phyloP scores from a whole-genome alignment of 2,113 vertebrate species.

The Grammomys surdaster region DNA sequence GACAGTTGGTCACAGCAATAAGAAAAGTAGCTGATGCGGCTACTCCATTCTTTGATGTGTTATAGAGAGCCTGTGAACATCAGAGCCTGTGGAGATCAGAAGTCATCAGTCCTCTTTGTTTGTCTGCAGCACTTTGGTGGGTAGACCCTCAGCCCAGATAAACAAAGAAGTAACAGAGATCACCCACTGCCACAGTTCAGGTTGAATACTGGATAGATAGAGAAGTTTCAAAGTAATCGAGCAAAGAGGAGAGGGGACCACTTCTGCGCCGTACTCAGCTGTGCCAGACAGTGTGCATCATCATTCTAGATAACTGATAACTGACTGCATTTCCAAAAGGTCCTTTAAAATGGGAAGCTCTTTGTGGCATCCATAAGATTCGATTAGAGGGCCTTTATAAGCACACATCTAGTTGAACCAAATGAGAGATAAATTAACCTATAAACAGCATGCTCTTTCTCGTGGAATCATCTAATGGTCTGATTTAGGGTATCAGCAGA shows the following conservation, averaged over 20 bases:
- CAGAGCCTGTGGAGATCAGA: too few relatives aligned
- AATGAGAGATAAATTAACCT: constrained; percentile 84
- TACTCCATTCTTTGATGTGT: background rate
- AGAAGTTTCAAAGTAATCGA: constrained; percentile 53
- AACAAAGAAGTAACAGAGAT: constrained; percentile 47
- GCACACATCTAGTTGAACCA: constrained; percentile 81
- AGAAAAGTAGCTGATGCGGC: background rate
- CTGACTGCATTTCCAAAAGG: constrained; percentile 68
- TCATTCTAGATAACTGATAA: constrained; percentile 67
- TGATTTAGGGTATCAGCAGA: constrained; percentile 82
- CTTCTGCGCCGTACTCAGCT: background rate
- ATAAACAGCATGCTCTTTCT: constrained; percentile 79
- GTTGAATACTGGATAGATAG: constrained; percentile 37
- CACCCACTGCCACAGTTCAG: background rate
- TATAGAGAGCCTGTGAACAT: background rate
- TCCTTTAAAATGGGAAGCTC: constrained; percentile 77
- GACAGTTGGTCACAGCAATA: background rate
- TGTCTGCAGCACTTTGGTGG: constrained; percentile 2
- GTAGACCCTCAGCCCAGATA: constrained; percentile 15
- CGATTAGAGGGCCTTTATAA: constrained; percentile 81
- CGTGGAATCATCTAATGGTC: constrained; percentile 78
- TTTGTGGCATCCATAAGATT: constrained; percentile 82
- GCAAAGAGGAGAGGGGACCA: constrained; percentile 34
- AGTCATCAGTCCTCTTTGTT: background rate
- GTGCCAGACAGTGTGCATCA: background rate